Evolutionary conservation across 2,113 vertebrate species (phyloP), one percentile per base, ranked within the genome.

Genomic region (Onychorhynchus coronatus): DNA sequence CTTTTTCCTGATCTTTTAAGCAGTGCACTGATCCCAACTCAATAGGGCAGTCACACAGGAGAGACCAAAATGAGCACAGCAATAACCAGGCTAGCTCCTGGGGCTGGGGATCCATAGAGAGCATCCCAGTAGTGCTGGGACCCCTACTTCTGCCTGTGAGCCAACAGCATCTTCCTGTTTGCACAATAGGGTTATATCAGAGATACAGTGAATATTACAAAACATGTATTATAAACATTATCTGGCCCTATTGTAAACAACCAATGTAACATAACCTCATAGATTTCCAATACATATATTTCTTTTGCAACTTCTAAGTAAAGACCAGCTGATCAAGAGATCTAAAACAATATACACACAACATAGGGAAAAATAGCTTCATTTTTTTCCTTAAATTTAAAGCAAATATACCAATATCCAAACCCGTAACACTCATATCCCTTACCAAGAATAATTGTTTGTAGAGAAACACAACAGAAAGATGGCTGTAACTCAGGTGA

Each of bases 121-220:
- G n/a, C 53, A 66, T 28, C 35, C 50, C 53, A 18, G 1, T 2
- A 3, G 1, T 12, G 2, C 2, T 10, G 46, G 52, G 41, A 42
- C 24, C 71, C 49, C 31, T 44, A 5, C 37, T 53, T 13, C 11
- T 47, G 58, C 28, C 72, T 33, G 4, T 13, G 35, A 77, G 37
- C 1, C 4, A 77, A 20, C 24, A 59, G 55, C 67, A 37, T 22
- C 75, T 31, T 35, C 14, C 53, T 67, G 19, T 37, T 79, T 16
- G 41, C 33, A 18, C 17, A 21, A 17, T 11, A n/a, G 35, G 6
- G 22, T 12, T 52, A 42, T 61, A 52, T 20, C 46, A 67, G 9
- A 76, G n/a, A 35, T 30, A 31, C 7, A 7, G 8, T 10, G 41
- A 67, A 23, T 46, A 10, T 63, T 44, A 46, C 33, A 80, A 13